These are phyloP conservation scores for Cephus pygmeus DNA, from an alignment of 2,888 invertebrate species.

Conservation along the genomic window DNA sequence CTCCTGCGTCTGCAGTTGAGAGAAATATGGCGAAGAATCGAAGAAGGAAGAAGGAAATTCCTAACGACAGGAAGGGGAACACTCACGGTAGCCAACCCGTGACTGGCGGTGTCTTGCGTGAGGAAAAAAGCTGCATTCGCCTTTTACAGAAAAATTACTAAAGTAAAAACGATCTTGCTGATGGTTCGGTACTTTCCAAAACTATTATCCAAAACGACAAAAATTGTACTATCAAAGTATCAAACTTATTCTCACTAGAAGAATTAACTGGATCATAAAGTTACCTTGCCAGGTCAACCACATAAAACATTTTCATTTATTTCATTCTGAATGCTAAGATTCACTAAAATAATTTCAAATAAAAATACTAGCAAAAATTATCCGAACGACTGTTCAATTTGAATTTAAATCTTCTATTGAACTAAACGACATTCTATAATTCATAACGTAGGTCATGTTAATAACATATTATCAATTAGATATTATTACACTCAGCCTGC, in stretches of 20 bases:
- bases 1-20: not conserved
- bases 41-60: not conserved
- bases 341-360: too few species aligned
- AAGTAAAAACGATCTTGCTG: not conserved
- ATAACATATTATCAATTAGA: not conserved
- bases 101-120: conserved; percentile 39
- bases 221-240: not conserved
- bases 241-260: not conserved
- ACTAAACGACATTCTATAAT: too few species aligned
- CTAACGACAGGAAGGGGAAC: conserved; percentile 4
- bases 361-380: too few species aligned
- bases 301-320: not conserved
- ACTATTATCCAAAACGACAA: not conserved
- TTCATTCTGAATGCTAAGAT: too few species aligned
- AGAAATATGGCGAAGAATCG: not conserved
- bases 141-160: not conserved
- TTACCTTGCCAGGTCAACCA: not conserved
- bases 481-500: not conserved
- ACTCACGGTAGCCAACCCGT: conserved; percentile 16
- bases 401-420: not conserved
- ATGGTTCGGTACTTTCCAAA: not conserved
- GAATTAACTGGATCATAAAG: not conserved
- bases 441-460: not conserved
- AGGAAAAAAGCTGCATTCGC: conserved; percentile 23
- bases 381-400: too few species aligned